Percentiles rank a stretch among this genome's conserved stretches.
phyloP scores from a whole-genome alignment of 2,113 vertebrate genomes.

The Australoheros scitulus region DNA sequence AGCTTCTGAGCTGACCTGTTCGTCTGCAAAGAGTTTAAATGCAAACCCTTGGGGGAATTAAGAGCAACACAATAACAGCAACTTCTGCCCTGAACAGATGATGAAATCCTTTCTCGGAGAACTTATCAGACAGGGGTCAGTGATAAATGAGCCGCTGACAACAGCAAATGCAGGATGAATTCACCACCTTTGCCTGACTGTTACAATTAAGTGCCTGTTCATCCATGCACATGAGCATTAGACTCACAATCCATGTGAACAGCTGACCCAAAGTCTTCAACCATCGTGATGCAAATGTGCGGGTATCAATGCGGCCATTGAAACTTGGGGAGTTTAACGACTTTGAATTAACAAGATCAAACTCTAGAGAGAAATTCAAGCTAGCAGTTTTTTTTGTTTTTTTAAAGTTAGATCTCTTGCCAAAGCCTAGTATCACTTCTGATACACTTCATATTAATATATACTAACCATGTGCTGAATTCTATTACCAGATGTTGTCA shows the following conservation, averaged over 20 bases:
- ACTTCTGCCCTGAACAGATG: background rate
- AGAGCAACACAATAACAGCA: background rate
- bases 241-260: background rate
- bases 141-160: background rate
- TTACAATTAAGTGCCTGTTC: background rate
- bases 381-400: background rate
- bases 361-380: background rate
- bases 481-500: slow-evolving; percentile 14
- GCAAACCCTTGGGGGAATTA: background rate
- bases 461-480: slow-evolving; percentile 18
- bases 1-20: too few relatives aligned
- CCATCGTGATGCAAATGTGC: background rate
- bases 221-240: background rate
- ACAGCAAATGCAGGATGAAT: background rate
- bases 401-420: background rate
- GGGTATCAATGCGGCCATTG: background rate
- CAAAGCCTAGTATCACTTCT: background rate
- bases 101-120: background rate
- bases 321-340: background rate
- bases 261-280: background rate
- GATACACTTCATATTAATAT: slow-evolving; percentile 21
- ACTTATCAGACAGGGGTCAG: background rate
- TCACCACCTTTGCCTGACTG: background rate
- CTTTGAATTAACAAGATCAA: background rate
- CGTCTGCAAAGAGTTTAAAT: too few relatives aligned